Conservation (phyloP, 2,797 vertebrate genomes). For the Buphagus erythrorhynchus region DNA sequence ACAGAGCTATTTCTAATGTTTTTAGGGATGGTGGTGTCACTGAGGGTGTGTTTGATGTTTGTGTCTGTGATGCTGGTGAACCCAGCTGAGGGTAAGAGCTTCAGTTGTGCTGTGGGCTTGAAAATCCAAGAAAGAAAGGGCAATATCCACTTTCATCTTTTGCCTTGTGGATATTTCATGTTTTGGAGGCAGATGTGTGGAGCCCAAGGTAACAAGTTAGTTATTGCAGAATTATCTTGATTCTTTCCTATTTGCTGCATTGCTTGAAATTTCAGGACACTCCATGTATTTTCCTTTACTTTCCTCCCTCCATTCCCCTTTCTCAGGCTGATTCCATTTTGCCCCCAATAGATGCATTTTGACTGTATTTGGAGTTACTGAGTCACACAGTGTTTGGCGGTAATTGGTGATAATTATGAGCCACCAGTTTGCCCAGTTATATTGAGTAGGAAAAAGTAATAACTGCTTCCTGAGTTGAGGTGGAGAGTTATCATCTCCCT, state of each 20-base stretch:
- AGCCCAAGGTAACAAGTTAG: not conserved
- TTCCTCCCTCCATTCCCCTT: not conserved
- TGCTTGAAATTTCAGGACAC: not conserved
- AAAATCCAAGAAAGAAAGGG: not conserved
- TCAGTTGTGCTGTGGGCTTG: not conserved
- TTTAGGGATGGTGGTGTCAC: too few species aligned
- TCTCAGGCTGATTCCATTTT: not conserved
- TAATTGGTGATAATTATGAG: not conserved
- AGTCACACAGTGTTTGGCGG: too few species aligned
- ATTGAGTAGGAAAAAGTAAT: not conserved
- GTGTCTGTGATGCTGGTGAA: fast-evolving
- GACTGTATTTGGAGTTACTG: not conserved
- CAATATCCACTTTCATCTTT: not conserved
- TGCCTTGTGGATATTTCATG: not conserved
- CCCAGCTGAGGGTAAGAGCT: not conserved
- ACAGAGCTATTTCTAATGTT: not conserved
- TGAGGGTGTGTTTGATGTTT: not conserved
- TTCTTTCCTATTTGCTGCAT: not conserved
- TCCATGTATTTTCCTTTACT: not conserved
- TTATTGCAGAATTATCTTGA: not conserved
- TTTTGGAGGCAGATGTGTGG: not conserved
- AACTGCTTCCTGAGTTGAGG: not conserved
- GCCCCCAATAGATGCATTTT: not conserved
- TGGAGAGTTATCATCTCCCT: not conserved
- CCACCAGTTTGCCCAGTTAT: not conserved